Evolutionary conservation across 2,888 invertebrate species (phyloP).

Genomic region (Drosophila cognata): DNA sequence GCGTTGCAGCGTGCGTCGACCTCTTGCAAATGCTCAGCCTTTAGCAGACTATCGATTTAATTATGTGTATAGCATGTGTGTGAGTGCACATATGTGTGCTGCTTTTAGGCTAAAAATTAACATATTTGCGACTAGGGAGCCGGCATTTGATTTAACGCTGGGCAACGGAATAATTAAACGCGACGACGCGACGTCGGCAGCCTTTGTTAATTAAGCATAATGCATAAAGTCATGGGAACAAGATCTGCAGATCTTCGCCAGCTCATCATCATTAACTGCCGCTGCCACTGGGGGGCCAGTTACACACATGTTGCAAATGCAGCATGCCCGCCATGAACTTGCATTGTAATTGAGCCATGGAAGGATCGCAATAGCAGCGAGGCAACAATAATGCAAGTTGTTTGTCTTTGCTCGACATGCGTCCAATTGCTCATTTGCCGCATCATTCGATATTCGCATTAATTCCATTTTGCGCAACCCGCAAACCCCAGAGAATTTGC

Average conservation of each 20-base stretch:
- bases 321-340: conserved; percentile 73
- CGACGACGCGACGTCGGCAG: conserved; percentile 65
- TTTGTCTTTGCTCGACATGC: conserved; percentile 48
- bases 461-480: conserved; percentile 44
- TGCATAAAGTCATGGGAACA: conserved; percentile 73
- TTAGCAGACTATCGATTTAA: conserved; percentile 58
- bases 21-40: conserved; percentile 33
- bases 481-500: conserved; percentile 49
- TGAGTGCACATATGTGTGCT: conserved; percentile 7
- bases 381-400: conserved; percentile 43
- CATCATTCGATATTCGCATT: conserved; percentile 68
- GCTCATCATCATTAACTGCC: conserved; percentile 56
- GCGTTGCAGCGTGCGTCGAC: conserved; percentile 74
- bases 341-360: conserved; percentile 64
- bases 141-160: conserved; percentile 67
- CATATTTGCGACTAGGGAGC: conserved; percentile 60
- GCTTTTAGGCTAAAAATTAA: conserved; percentile 57
- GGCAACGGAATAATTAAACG: conserved; percentile 66
- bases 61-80: conserved; percentile 45
- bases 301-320: conserved; percentile 73
- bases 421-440: conserved; percentile 73
- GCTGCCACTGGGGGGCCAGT: conserved; percentile 34
- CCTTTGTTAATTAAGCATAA: conserved; percentile 77
- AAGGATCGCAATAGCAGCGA: conserved; percentile 34
- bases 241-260: conserved; percentile 45